Evolutionary conservation across 2,797 vertebrate genomes (phyloP).

Genomic region (Artibeus lituratus): DNA sequence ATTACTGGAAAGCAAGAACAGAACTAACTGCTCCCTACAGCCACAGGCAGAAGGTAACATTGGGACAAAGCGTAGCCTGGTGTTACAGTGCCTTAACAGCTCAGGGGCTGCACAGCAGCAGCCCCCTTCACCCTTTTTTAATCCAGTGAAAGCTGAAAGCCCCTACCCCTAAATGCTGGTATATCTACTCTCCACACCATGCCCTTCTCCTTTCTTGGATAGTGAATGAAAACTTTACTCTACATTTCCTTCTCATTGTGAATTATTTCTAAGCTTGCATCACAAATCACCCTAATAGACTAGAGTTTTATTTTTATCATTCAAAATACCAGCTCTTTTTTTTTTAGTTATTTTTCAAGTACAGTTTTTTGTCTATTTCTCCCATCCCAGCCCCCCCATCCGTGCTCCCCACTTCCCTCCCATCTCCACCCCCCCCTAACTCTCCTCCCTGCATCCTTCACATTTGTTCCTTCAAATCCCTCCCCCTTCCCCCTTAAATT

Average conservation of each 20-base stretch:
- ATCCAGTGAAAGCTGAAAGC: background rate
- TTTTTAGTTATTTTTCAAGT: no score
- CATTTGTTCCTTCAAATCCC: no score
- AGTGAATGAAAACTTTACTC: background rate
- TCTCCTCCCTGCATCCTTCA: no score
- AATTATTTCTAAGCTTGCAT: background rate
- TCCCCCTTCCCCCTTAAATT: no score
- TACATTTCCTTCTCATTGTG: background rate
- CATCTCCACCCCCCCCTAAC: no score
- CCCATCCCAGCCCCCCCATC: no score
- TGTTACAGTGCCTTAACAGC: background rate
- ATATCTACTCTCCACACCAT: background rate
- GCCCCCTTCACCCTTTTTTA: background rate
- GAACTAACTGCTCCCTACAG: background rate
- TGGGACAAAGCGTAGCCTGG: background rate
- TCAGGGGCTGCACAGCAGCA: no score
- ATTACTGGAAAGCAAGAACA: background rate
- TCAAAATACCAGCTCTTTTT: no score
- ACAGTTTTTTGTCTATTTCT: no score
- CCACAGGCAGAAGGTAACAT: background rate
- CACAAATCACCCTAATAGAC: background rate
- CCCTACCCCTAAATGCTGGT: background rate
- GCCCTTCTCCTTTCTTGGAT: background rate
- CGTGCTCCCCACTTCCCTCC: no score
- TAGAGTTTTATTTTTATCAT: slow-evolving; percentile 17